Evolutionary conservation across 2,797 vertebrate genomes (phyloP).

Genomic region (Sphaeramia orbicularis): DNA sequence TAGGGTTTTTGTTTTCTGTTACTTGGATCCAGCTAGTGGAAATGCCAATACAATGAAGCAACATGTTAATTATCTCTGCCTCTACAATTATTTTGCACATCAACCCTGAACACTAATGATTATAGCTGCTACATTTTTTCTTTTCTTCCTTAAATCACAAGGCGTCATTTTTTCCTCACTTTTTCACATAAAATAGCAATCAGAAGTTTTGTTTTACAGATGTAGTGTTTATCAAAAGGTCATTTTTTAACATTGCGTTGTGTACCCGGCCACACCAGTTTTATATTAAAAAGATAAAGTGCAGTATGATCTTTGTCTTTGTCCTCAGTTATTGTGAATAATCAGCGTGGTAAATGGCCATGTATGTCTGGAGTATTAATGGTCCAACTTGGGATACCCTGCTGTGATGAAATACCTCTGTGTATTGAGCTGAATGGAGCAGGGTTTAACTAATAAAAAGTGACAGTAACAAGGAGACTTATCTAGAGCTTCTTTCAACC

Average conservation of each 20-base stretch:
- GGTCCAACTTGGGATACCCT: constrained; percentile 37
- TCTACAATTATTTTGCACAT: not conserved
- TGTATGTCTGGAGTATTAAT: constrained; percentile 53
- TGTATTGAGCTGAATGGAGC: constrained; percentile 61
- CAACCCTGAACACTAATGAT: not conserved
- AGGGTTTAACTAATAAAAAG: constrained; percentile 73
- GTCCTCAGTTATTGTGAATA: too few relatives aligned
- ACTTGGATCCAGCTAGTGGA: not conserved
- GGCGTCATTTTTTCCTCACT: too few relatives aligned
- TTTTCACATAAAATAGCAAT: not conserved
- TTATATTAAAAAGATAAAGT: not conserved
- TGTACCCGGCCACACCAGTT: not conserved
- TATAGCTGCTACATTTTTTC: not conserved
- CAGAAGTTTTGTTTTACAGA: constrained; percentile 5
- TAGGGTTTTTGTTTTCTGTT: not conserved
- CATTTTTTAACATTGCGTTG: not conserved
- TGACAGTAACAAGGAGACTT: constrained; percentile 74
- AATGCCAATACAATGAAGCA: not conserved
- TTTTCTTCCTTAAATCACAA: too few relatives aligned
- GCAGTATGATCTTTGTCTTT: constrained; percentile 14
- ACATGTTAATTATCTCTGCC: not conserved
- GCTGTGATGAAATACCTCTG: constrained; percentile 61
- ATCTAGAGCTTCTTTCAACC: constrained; percentile 44
- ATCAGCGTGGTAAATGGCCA: constrained; percentile 18
- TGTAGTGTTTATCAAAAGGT: constrained; percentile 20